Evolutionary conservation across 2,888 invertebrate species (phyloP).

Genomic region (Brachypalpus laphriformis): DNA sequence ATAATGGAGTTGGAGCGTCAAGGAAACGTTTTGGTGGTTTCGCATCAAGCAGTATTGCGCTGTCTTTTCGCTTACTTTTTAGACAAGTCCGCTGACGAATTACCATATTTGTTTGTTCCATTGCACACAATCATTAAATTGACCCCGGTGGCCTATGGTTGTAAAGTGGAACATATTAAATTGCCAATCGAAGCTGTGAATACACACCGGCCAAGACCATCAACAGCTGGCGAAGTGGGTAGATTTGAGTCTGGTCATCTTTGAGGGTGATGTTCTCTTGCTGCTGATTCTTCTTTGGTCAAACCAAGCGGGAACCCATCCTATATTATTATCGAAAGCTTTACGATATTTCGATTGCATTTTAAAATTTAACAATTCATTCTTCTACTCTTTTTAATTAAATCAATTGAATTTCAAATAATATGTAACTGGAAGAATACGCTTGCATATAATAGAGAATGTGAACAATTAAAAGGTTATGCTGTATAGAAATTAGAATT

Average conservation of each 20-base stretch:
- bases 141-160: constrained; percentile 99
- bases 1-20: constrained; percentile 99
- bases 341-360: constrained; percentile 61
- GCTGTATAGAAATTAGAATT: constrained; percentile 59
- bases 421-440: constrained; percentile 43
- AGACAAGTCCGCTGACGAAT: constrained; percentile 95
- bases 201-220: constrained; percentile 96
- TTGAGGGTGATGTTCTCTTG: constrained; percentile 16
- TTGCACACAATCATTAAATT: constrained; percentile 98
- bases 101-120: constrained; percentile 95
- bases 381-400: constrained; percentile 39
- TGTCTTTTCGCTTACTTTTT: constrained; percentile 98
- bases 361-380: constrained; percentile 59
- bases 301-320: constrained; percentile 23
- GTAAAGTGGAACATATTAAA: constrained; percentile 96
- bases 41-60: constrained; percentile 97
- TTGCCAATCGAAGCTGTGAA: constrained; percentile 97
- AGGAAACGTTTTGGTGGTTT: constrained; percentile 97
- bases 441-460: constrained; percentile 53
- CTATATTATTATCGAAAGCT: constrained; percentile 46
- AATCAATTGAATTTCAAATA: constrained; percentile 58
- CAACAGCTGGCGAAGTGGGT: constrained; percentile 80
- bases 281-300: constrained; percentile 22
- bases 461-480: constrained; percentile 56
- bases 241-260: constrained; percentile 47